phyloP scores from a whole-genome alignment of 2,888 invertebrate species.

The Drosophila subquinaria region DNA sequence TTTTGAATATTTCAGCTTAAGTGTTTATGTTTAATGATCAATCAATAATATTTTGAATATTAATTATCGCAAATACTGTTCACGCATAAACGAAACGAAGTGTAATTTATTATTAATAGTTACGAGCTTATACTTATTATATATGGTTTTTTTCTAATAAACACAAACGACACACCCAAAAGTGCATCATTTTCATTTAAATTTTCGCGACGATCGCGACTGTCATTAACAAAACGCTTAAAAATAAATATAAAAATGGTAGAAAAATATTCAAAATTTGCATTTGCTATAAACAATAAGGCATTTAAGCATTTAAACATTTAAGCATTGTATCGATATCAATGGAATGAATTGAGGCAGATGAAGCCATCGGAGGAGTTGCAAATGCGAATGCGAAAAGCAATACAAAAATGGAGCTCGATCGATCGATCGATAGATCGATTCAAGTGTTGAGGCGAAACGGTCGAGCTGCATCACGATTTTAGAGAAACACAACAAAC shows the following conservation, averaged over 20 bases:
- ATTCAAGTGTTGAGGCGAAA: constrained; percentile 57
- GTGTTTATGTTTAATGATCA: background rate
- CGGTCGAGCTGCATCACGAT: constrained; percentile 74
- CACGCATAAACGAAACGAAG: constrained; percentile 28
- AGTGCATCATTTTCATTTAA: constrained; percentile 44
- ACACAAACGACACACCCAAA: constrained; percentile 54
- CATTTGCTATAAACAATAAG: constrained; percentile 62
- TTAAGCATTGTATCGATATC: constrained; percentile 43
- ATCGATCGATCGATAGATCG: constrained; percentile 43
- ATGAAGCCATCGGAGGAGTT: constrained; percentile 64
- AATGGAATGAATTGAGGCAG: constrained; percentile 25
- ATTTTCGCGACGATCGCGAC: constrained; percentile 35
- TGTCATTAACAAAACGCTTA: constrained; percentile 56
- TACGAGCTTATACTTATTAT: constrained; percentile 18
- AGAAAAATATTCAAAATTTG: constrained; percentile 39
- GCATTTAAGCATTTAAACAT: constrained; percentile 41
- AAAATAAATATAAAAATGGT: constrained; percentile 2
- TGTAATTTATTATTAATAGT: constrained; percentile 48
- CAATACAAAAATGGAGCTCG: constrained; percentile 74
- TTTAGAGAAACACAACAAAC: constrained; percentile 41
- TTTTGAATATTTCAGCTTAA: background rate
- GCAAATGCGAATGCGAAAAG: constrained; percentile 41
- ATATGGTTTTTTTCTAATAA: constrained; percentile 17
- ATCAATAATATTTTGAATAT: background rate
- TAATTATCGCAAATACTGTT: constrained; percentile 18